These are phyloP conservation scores for Bugulina stolonifera DNA, from an alignment of 2,888 invertebrate species.

Conservation along the genomic window DNA sequence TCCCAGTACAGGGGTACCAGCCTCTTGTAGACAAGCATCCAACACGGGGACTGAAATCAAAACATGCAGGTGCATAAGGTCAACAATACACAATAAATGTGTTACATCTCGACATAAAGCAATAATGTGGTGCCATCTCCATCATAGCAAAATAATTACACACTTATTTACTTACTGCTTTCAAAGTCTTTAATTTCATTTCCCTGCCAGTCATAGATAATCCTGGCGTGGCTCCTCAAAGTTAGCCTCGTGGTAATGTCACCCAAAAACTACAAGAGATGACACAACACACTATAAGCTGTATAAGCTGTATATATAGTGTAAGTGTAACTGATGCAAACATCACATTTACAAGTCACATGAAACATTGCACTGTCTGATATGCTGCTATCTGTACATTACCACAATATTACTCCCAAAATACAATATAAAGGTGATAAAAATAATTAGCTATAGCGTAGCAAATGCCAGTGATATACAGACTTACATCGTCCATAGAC, in stretches of 20 bases:
- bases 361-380: too few species aligned
- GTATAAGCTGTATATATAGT: too few species aligned
- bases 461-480: too few species aligned
- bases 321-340: too few species aligned
- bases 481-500: conserved; percentile 44
- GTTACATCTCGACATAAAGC: too few species aligned
- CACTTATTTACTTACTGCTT: conserved; percentile 39
- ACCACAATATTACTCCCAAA: not conserved
- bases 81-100: too few species aligned
- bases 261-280: conserved; percentile 42
- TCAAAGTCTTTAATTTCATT: conserved; percentile 41
- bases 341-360: too few species aligned
- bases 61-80: too few species aligned
- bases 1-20: conserved; percentile 45
- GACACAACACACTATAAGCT: not conserved
- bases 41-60: conserved; percentile 43
- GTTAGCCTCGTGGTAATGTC: conserved; percentile 47
- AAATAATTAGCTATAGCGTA: not conserved
- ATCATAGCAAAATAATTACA: too few species aligned
- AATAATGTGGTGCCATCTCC: too few species aligned
- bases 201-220: conserved; percentile 50
- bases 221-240: conserved; percentile 41
- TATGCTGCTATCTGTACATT: too few species aligned
- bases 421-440: not conserved
- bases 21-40: conserved; percentile 47